Conservation (phyloP, 2,888 invertebrate species). For the Tenodera sinensis region DNA sequence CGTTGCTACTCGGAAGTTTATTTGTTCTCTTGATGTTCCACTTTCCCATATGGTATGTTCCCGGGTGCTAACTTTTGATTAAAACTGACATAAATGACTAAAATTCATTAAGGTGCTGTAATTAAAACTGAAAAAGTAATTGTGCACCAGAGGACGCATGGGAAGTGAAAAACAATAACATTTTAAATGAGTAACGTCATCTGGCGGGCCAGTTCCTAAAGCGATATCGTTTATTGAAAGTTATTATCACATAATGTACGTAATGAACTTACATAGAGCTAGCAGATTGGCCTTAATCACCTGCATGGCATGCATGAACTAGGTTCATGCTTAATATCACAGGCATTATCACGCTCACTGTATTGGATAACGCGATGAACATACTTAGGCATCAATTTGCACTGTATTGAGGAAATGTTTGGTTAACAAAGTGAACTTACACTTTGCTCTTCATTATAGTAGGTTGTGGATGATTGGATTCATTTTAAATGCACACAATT, state of each 20-base stretch:
- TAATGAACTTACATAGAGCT: background rate
- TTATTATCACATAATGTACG: background rate
- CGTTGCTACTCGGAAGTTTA: too few species aligned
- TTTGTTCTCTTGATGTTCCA: too few species aligned
- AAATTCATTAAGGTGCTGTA: background rate
- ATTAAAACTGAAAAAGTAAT: background rate
- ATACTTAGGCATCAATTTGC: background rate
- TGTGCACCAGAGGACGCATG: background rate
- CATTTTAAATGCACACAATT: too few species aligned
- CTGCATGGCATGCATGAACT: background rate
- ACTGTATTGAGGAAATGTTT: background rate
- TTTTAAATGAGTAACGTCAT: background rate
- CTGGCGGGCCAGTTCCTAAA: background rate
- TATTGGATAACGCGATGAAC: background rate
- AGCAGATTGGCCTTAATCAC: background rate
- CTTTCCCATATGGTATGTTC: too few species aligned
- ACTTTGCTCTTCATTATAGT: too few species aligned
- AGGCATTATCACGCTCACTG: background rate
- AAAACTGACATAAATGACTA: background rate
- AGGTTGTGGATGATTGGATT: too few species aligned
- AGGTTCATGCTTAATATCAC: background rate
- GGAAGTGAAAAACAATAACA: background rate
- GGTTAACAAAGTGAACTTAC: background rate
- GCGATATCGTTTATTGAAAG: background rate
- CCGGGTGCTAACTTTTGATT: too few species aligned